phyloP scores from a whole-genome alignment of 2,888 invertebrate genomes.

The Tipula unca region DNA sequence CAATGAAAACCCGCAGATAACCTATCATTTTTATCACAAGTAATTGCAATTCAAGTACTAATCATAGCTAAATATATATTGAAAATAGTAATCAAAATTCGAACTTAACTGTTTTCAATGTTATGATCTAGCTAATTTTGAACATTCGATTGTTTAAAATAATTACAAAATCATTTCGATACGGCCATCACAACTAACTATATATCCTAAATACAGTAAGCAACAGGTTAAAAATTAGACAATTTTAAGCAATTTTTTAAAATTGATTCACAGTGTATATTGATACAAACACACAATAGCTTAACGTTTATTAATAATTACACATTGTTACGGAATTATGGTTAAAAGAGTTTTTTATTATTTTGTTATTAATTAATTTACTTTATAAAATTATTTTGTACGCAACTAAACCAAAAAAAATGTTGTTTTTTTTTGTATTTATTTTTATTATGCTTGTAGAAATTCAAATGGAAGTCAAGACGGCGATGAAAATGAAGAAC shows the following conservation, averaged over 20 bases:
- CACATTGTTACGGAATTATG: not conserved
- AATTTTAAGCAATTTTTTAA: not conserved
- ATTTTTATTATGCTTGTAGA: constrained; percentile 33
- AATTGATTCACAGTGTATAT: not conserved
- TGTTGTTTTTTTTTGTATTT: not conserved
- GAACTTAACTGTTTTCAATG: too few species aligned
- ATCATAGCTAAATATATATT: too few species aligned
- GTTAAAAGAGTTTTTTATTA: not conserved
- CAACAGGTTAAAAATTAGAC: too few species aligned
- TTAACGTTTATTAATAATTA: not conserved
- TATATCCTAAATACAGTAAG: too few species aligned
- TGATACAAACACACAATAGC: not conserved
- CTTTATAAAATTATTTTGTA: not conserved
- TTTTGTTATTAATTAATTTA: not conserved
- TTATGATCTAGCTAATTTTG: too few species aligned
- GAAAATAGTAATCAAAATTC: too few species aligned
- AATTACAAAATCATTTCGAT: too few species aligned
- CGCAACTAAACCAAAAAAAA: not conserved
- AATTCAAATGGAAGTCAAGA: constrained; percentile 66
- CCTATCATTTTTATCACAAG: too few species aligned
- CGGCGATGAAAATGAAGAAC: constrained; percentile 53
- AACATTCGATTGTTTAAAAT: too few species aligned
- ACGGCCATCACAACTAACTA: too few species aligned
- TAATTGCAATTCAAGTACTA: too few species aligned
- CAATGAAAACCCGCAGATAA: too few species aligned